Conservation (phyloP, 1,140 invertebrate genomes). For the Euschistus heros region DNA sequence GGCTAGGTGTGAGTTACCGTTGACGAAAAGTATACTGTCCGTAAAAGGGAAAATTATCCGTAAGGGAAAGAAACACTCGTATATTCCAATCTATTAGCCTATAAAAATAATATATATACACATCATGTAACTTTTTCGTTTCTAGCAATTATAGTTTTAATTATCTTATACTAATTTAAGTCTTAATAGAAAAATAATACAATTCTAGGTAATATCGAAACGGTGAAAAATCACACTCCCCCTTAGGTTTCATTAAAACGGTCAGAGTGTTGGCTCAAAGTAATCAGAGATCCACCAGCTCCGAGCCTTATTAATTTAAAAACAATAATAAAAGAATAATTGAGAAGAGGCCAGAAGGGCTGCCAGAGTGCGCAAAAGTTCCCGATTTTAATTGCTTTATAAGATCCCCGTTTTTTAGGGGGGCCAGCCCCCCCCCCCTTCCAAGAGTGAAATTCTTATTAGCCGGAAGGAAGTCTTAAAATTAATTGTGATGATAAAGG, state of each 20-base stretch:
- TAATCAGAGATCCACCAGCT: constrained; percentile 12
- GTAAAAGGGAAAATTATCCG: no score
- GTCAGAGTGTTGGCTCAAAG: neutral
- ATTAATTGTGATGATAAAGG: constrained; percentile 12
- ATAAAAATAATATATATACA: no score
- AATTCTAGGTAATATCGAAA: neutral
- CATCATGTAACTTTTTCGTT: no score
- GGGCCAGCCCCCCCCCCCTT: neutral
- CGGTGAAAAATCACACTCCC: neutral
- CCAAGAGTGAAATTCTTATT: constrained; percentile 14
- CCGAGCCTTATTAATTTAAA: constrained; percentile 7
- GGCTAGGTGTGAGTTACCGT: no score
- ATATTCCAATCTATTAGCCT: no score
- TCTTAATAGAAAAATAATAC: no score
- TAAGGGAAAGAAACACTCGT: no score
- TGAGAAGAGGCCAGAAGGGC: constrained; percentile 3
- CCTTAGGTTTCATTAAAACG: constrained; percentile 1
- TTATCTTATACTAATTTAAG: no score
- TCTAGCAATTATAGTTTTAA: no score
- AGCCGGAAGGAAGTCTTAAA: constrained; percentile 7
- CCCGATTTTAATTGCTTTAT: constrained; percentile 16
- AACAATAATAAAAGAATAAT: constrained; percentile 18
- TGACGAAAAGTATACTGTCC: no score
- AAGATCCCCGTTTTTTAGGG: constrained; percentile 15
- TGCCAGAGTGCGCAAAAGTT: neutral